A percentile compares a stretch with the other conserved stretches of the same genome.
These are phyloP conservation scores for Eudemis profundana DNA, from an alignment of 2,888 invertebrate genomes.

Conservation along the genomic window DNA sequence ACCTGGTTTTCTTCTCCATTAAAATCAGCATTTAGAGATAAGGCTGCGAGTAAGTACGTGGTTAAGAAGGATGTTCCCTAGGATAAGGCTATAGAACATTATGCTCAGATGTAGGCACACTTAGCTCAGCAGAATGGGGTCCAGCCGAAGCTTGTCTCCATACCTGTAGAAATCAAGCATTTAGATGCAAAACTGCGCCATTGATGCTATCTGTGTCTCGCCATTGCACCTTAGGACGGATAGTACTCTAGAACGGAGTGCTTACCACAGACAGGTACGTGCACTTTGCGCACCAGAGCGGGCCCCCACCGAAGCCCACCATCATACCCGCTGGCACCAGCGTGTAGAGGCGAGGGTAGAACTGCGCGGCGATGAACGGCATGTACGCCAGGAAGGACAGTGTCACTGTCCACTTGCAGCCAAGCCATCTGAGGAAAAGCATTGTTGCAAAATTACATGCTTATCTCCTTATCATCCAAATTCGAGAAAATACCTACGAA, in stretches of 20 bases:
- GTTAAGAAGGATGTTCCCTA: too few relatives aligned
- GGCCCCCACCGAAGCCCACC: conserved; percentile 95
- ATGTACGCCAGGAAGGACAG: conserved; percentile 95
- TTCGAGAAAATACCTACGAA: too few relatives aligned
- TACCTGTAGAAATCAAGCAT: too few relatives aligned
- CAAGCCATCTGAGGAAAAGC: conserved; percentile 88
- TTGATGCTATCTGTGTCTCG: too few relatives aligned
- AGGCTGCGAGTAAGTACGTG: too few relatives aligned
- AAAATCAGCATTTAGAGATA: too few relatives aligned
- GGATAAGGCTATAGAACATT: too few relatives aligned
- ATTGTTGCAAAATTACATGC: neutral
- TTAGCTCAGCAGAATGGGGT: too few relatives aligned
- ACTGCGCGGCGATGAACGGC: conserved; percentile 96
- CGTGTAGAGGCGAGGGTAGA: conserved; percentile 94
- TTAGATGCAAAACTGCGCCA: neutral
- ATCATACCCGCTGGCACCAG: conserved; percentile 93
- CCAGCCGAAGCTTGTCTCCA: too few relatives aligned
- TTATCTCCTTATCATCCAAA: too few relatives aligned
- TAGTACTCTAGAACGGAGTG: neutral
- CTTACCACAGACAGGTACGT: conserved; percentile 94
- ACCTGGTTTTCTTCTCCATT: too few relatives aligned
- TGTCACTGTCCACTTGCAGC: conserved; percentile 96
- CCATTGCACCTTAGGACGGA: neutral
- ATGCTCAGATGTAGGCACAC: too few relatives aligned
- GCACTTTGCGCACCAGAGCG: conserved; percentile 98